A percentile compares a stretch with the other conserved stretches of the same genome.
Evolutionary conservation across 2,888 invertebrate species (phyloP).

Genomic region (Lochmaea capreae): DNA sequence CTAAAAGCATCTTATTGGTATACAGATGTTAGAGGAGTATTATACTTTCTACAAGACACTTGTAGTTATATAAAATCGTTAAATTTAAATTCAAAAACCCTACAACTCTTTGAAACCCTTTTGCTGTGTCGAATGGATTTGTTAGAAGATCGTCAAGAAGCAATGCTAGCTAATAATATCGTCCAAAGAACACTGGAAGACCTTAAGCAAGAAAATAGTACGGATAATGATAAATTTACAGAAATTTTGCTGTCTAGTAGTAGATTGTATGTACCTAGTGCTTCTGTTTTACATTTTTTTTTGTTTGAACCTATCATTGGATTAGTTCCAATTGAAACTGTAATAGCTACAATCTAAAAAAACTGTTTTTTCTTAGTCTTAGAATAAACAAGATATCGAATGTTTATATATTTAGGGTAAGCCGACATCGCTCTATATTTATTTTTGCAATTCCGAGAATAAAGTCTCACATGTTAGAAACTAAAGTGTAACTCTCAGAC

Average conservation of each 20-base stretch:
- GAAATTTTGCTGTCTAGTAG: slow-evolving; percentile 57
- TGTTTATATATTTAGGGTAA: too few species aligned
- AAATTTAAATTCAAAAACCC: slow-evolving; percentile 53
- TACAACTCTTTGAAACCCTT: slow-evolving; percentile 59
- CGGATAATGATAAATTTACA: slow-evolving; percentile 52
- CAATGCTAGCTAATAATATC: slow-evolving; percentile 47
- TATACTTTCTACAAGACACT: slow-evolving; percentile 56
- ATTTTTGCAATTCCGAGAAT: too few species aligned
- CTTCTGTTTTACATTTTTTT: slow-evolving; percentile 55
- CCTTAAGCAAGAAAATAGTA: slow-evolving; percentile 48
- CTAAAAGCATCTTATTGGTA: slow-evolving; percentile 72
- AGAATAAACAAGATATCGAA: too few species aligned
- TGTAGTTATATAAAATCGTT: slow-evolving; percentile 51
- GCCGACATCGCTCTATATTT: too few species aligned
- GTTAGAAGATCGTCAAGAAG: slow-evolving; percentile 54
- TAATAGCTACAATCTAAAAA: slow-evolving; percentile 63
- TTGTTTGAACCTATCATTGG: slow-evolving; percentile 65
- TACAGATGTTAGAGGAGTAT: slow-evolving; percentile 62
- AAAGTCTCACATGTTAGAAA: too few species aligned
- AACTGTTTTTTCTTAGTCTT: too few species aligned
- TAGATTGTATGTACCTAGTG: slow-evolving; percentile 57
- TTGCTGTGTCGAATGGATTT: slow-evolving; percentile 60
- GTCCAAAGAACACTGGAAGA: slow-evolving; percentile 50
- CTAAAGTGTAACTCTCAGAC: too few species aligned
- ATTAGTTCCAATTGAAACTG: slow-evolving; percentile 62